Conservation (phyloP, 64 coral and sea anemone species). For the Montipora efflorescens region DNA sequence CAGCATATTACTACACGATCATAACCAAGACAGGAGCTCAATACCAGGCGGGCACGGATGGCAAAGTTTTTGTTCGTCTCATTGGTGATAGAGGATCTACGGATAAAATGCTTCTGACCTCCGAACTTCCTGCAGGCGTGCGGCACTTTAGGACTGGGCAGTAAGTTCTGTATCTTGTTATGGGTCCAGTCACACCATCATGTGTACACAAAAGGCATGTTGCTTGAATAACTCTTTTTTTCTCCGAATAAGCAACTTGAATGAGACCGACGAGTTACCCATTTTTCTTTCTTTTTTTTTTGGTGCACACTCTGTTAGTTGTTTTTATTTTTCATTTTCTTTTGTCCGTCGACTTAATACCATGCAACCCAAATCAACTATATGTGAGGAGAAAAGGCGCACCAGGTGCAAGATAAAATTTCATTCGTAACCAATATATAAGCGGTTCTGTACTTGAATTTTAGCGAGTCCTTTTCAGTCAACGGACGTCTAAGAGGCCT, state of each 20-base stretch:
- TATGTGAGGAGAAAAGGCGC: too few species aligned
- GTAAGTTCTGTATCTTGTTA: slow-evolving; percentile 57
- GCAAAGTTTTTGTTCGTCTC: slow-evolving; percentile 83
- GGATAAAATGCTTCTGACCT: slow-evolving; percentile 67
- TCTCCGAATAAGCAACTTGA: too few species aligned
- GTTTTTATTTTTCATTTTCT: too few species aligned
- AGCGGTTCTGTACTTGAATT: too few species aligned
- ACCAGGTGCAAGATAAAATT: too few species aligned
- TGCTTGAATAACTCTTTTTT: not conserved
- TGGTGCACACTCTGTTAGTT: too few species aligned
- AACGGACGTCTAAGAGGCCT: too few species aligned
- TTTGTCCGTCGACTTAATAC: too few species aligned
- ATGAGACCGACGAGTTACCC: not conserved
- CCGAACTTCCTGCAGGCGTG: slow-evolving; percentile 57
- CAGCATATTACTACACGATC: slow-evolving; percentile 84
- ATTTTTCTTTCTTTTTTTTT: not conserved
- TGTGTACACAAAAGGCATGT: not conserved
- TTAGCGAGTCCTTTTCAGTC: too few species aligned
- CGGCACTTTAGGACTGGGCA: slow-evolving; percentile 81
- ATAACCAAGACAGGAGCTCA: slow-evolving; percentile 80
- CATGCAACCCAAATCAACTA: too few species aligned
- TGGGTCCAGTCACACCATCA: not conserved
- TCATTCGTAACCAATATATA: too few species aligned
- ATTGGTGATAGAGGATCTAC: slow-evolving; percentile 73
- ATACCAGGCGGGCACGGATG: slow-evolving; percentile 73